phyloP scores from a whole-genome alignment of 2,888 invertebrate species.

The Arrhopalites spinosus region DNA sequence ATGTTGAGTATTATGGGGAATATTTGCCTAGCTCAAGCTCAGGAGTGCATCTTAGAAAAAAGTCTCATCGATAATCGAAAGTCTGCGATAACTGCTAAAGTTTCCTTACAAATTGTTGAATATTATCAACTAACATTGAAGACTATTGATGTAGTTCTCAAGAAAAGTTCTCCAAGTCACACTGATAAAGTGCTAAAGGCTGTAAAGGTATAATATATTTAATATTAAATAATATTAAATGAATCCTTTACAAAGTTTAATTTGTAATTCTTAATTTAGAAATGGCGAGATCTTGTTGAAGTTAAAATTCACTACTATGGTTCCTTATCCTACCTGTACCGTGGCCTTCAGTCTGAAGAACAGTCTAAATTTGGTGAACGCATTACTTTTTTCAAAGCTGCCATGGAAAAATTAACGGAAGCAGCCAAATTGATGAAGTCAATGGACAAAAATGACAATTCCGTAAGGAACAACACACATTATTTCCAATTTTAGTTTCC shows the following conservation, averaged over 20 bases:
- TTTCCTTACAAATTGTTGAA: constrained; percentile 81
- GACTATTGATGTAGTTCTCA: constrained; percentile 47
- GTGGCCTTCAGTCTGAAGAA: constrained; percentile 88
- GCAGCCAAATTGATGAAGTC: constrained; percentile 76
- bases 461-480: constrained; percentile 58
- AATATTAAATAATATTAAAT: background rate
- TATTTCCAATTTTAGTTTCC: constrained; percentile 3
- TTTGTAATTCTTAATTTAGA: constrained; percentile 56
- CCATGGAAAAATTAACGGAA: constrained; percentile 77
- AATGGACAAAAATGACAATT: constrained; percentile 59
- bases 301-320: constrained; percentile 75
- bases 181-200: constrained; percentile 51
- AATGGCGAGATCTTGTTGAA: constrained; percentile 80
- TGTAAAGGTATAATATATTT: constrained; percentile 44
- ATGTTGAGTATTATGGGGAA: constrained; percentile 80
- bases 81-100: constrained; percentile 82
- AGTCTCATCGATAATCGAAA: constrained; percentile 94
- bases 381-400: constrained; percentile 84
- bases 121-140: constrained; percentile 73
- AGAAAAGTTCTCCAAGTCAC: constrained; percentile 46
- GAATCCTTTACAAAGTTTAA: background rate
- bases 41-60: constrained; percentile 97
- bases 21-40: constrained; percentile 89
- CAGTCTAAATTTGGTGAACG: constrained; percentile 94
- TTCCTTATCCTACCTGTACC: constrained; percentile 74